Evolutionary conservation across 2,113 vertebrate genomes (phyloP).

Genomic region (Thalassarche chlororhynchos): DNA sequence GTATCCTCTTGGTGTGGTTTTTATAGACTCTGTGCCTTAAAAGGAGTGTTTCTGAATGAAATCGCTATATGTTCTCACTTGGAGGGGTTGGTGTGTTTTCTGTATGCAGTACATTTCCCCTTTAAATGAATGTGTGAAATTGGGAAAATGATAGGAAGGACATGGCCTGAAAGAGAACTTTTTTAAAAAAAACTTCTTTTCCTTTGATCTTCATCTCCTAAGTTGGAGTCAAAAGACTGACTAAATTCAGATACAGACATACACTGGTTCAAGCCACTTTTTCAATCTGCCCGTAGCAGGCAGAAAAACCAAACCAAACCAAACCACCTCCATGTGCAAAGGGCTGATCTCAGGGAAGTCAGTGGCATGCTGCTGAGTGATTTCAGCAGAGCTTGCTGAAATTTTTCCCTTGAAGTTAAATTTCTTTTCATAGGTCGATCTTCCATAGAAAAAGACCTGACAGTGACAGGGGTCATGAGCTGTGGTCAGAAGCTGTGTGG

Average conservation of each 20-base stretch:
- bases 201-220: neutral
- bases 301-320: neutral
- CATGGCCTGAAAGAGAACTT: neutral
- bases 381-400: neutral
- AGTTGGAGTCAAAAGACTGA: neutral
- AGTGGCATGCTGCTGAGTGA: neutral
- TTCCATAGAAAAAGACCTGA: neutral
- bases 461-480: neutral
- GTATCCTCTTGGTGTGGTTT: constrained; percentile 37
- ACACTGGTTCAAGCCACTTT: neutral
- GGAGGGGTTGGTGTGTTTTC: neutral
- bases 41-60: constrained; percentile 25
- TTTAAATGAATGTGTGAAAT: neutral
- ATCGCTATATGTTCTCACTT: neutral
- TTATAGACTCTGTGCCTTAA: constrained; percentile 12
- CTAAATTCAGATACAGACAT: neutral
- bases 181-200: neutral
- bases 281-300: neutral
- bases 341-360: neutral
- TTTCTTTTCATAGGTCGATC: neutral
- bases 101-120: neutral
- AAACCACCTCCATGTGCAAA: neutral
- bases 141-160: neutral
- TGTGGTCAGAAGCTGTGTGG: neutral
- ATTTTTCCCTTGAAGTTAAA: neutral